These are phyloP conservation scores for Trididemnum nubilum DNA, from an alignment of 23 tunicate species.

Conservation along the genomic window DNA sequence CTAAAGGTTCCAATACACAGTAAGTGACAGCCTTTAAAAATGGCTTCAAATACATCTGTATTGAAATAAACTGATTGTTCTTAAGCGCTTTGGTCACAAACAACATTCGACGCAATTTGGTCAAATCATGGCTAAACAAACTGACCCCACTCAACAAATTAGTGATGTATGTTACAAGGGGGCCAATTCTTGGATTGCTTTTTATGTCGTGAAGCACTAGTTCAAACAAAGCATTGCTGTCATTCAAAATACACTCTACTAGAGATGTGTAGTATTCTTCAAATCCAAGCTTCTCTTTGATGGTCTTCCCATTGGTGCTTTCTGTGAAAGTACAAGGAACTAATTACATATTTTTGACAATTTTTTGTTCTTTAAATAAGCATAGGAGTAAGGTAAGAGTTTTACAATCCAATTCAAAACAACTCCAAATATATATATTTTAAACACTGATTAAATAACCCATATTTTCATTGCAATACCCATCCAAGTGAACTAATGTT, in stretches of 20 bases:
- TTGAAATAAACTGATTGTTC: constrained; percentile 30
- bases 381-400: too few species aligned
- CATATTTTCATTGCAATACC: too few species aligned
- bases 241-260: constrained; percentile 64
- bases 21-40: constrained; percentile 55
- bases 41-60: constrained; percentile 47
- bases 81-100: constrained; percentile 51
- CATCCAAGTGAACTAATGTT: too few species aligned
- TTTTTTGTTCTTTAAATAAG: too few species aligned
- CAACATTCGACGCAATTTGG: constrained; percentile 53
- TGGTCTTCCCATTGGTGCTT: not conserved
- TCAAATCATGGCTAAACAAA: constrained; percentile 77
- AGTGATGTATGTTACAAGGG: constrained; percentile 49
- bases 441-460: too few species aligned
- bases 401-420: too few species aligned
- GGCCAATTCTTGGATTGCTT: constrained; percentile 55
- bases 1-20: constrained; percentile 76
- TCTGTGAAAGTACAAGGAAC: too few species aligned
- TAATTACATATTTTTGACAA: too few species aligned
- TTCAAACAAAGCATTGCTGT: constrained; percentile 40
- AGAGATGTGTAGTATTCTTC: constrained; percentile 36
- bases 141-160: constrained; percentile 47
- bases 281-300: not conserved
- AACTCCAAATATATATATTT: too few species aligned
- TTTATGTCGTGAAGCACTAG: constrained; percentile 48